These are phyloP conservation scores for Icerya purchasi DNA, from an alignment of 2,888 invertebrate genomes.

Conservation along the genomic window DNA sequence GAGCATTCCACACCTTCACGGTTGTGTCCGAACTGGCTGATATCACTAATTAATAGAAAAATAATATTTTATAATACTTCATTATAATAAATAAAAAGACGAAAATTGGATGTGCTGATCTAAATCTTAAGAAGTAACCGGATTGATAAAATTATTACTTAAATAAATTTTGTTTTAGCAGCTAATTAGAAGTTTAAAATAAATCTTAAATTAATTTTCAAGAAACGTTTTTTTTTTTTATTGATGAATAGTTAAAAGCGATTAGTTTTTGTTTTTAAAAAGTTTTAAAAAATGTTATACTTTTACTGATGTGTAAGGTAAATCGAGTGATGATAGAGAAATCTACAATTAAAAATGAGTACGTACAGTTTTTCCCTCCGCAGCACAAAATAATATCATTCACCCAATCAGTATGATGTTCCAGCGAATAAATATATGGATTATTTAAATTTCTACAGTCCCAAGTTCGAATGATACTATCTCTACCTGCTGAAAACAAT, in stretches of 20 bases:
- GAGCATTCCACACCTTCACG: conserved; percentile 98
- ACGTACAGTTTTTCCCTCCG: conserved; percentile 75
- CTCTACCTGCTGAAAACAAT: conserved; percentile 87
- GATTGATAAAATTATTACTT: not conserved
- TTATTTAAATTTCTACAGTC: conserved; percentile 40
- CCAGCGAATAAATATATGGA: conserved; percentile 85
- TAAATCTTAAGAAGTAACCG: not conserved
- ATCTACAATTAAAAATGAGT: not conserved
- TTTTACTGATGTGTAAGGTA: not conserved
- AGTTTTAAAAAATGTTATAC: too few species aligned
- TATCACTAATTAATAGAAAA: conserved; percentile 42
- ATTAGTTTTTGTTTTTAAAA: not conserved
- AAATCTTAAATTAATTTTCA: too few species aligned
- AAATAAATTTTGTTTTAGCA: not conserved
- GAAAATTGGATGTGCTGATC: not conserved
- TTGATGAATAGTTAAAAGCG: too few species aligned
- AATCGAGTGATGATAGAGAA: not conserved
- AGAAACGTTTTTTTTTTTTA: too few species aligned
- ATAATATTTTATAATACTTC: too few species aligned
- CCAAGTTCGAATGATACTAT: conserved; percentile 90
- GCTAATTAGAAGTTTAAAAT: too few species aligned
- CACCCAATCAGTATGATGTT: conserved; percentile 99
- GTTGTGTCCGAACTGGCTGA: conserved; percentile 98
- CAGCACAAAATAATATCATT: conserved; percentile 97
- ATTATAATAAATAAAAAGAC: too few species aligned